Base-by-base conservation (phyloP, 1,140 invertebrate species). In the Stegodyphus mimosarum region DNA sequence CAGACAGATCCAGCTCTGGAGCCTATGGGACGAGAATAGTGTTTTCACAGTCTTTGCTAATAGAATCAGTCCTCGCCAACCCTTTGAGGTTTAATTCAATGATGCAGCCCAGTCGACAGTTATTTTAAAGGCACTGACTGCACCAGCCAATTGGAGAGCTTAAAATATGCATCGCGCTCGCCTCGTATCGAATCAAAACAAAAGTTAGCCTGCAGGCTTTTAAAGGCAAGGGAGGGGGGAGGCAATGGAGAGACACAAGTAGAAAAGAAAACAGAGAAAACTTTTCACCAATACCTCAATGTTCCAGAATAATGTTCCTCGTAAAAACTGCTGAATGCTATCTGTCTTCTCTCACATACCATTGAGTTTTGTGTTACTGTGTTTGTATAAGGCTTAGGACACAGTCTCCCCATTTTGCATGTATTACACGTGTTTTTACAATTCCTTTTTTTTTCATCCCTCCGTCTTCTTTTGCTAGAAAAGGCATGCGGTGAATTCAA, bases 371-470 rank as follows among this genome's bases (percentile, higher is more conserved):
- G 51, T 71, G 33, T 71, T 80, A 66, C 51, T 52, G 49, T 84
- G 81, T 84, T 84, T 84, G 81, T 83, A 53, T 74, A 83, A 83
- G 80, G 80, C 52, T 50, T 72, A 13, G 64, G 11, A 51, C 63
- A 15, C 11, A 15, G n/a, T 10, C 11, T 15, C 49, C 17, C 33
- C 70, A 73, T 74, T 83, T 83, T 83, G 80, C 81, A 83, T 83
- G 81, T 69, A 83, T 83, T 83, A 83, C 79, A 72, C 80, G 63
- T 83, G 81, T 83, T 83, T 83, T 83, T 83, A 66, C 81, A 75
- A 83, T 83, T 83, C 70, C 70, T 73, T 73, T 73, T 55, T 15
- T n/a, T 18, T 18, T 50, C 78, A 70, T 71, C 60, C 55, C 33
- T 71, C 13, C 18, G 70, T 72, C 55, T 49, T 15, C 17, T 18